phyloP scores from a whole-genome alignment of 37 sponge, comb jelly and placozoan genomes.

The Agelas oroides region DNA sequence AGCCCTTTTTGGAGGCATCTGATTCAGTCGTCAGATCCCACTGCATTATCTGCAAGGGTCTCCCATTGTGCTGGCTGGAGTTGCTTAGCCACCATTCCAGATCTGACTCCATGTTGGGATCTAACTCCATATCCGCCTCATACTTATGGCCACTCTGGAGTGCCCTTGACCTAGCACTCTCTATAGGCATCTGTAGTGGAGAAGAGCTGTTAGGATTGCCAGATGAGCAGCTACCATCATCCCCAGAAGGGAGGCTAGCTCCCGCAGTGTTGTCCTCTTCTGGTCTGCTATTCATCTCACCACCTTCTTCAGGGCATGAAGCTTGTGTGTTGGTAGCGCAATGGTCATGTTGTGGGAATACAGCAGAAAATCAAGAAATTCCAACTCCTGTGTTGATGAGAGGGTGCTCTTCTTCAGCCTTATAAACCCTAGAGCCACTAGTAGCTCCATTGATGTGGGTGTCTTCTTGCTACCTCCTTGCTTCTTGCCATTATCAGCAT shows the following conservation, averaged over 20 bases:
- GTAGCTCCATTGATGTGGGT: conserved; percentile 8
- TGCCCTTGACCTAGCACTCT: background rate
- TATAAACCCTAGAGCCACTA: conserved; percentile 30
- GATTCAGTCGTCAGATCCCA: conserved; percentile 17
- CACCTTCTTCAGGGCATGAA: background rate
- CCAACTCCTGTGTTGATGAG: conserved; percentile 5
- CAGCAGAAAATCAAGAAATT: conserved; percentile 43
- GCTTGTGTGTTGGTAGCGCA: background rate
- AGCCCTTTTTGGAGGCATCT: conserved; percentile 40
- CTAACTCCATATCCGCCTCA: background rate
- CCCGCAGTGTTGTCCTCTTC: conserved; percentile 4
- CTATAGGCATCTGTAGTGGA: conserved; percentile 26
- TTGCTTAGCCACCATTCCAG: conserved; percentile 3
- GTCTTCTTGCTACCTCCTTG: background rate
- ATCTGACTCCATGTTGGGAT: conserved; percentile 1
- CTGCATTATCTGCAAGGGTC: background rate
- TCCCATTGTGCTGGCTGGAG: background rate
- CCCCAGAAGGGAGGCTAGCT: background rate
- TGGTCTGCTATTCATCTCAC: background rate
- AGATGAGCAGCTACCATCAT: conserved; percentile 25
- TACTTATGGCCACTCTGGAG: background rate
- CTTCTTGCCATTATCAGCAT: conserved; percentile 38
- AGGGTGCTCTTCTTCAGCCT: conserved; percentile 17
- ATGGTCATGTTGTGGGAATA: conserved; percentile 21
- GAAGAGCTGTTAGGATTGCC: conserved; percentile 28